Evolutionary conservation across 2,797 vertebrate species (phyloP), one percentile per base, ranked within the genome.

Genomic region (Dermochelys coriacea): DNA sequence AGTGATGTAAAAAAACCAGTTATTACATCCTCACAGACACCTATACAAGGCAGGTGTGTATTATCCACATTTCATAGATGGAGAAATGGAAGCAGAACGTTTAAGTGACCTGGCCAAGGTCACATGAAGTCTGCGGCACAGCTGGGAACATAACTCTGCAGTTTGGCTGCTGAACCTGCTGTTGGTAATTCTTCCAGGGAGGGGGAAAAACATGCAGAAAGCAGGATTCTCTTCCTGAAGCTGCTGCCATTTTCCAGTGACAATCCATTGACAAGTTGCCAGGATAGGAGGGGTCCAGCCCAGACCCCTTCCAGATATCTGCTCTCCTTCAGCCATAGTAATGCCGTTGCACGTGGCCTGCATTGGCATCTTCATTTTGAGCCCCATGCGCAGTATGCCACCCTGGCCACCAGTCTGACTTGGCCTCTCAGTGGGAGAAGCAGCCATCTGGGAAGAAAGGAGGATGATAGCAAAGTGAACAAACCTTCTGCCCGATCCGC

Each of bases 371-470:
- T 37, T 4, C 19, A 45, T 50, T 21, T 3, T 18, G 45, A 0
- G 0, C 12, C 61, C 45, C 45, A 31, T 57, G 25, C 37, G 1
- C 64, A 1, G 31, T 25, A 68, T 16, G 15, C 41, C 16, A 68
- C 41, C 37, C 34, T 6, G 31, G 64, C 45, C 51, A 55, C 0
- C 0, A 7, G 34, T 51, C 34, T 29, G 37, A 23, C 9, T 2
- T 4, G 29, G 27, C 8, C 5, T 52, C 25, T 31, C 0, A 0
- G 0, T 0, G 31, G 59, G 12, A 23, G 21, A 75, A 12, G 11
- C 1, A 61, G 14, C 25, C 23, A 0, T 68, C 18, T 37, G 61
- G 1, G 71, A 75, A 25, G 41, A 75, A 74, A 14, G 37, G 71
- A 74, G 41, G 71, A 47, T 75, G 54, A 31, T 8, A 16, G 27